A percentile compares a stretch with the other conserved stretches of the same genome.
phyloP scores from a whole-genome alignment of 2,888 invertebrate genomes.

The Frankliniella intonsa region DNA sequence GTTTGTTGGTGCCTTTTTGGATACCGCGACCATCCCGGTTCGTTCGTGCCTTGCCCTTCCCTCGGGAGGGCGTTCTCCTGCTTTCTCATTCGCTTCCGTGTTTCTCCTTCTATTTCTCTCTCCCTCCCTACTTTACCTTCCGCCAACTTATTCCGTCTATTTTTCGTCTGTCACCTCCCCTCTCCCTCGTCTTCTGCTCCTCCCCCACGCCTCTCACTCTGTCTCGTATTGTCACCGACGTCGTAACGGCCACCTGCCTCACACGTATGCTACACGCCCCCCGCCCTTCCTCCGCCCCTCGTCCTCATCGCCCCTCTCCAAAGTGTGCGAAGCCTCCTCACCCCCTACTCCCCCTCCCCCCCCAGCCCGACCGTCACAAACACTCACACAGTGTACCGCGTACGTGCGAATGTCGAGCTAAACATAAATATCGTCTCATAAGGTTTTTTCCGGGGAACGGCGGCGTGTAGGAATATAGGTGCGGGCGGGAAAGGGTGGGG shows the following conservation, averaged over 20 bases:
- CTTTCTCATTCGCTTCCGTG: background rate
- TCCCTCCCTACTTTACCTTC: too few species aligned
- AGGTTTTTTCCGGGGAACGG: background rate
- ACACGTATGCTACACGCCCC: background rate
- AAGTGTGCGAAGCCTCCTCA: too few species aligned
- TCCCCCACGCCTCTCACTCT: too few species aligned
- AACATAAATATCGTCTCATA: background rate
- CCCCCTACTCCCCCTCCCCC: background rate
- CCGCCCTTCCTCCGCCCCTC: background rate
- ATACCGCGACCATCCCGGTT: background rate
- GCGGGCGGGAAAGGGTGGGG: background rate
- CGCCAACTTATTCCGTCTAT: too few species aligned
- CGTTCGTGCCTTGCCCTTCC: background rate
- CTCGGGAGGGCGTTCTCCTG: background rate
- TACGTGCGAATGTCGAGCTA: background rate
- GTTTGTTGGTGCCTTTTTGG: too few species aligned
- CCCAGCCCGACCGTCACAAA: background rate
- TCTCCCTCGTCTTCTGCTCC: background rate
- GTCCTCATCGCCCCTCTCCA: background rate
- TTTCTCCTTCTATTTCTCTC: too few species aligned
- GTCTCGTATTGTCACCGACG: slow-evolving; percentile 1
- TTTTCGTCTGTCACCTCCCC: too few species aligned
- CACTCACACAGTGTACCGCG: background rate
- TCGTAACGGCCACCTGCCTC: slow-evolving; percentile 21
- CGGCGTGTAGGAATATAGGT: background rate